A percentile compares a stretch with the other conserved stretches of the same genome.
These are phyloP conservation scores for Diglossa cyanea DNA, from an alignment of 2,797 vertebrate genomes.

Conservation along the genomic window DNA sequence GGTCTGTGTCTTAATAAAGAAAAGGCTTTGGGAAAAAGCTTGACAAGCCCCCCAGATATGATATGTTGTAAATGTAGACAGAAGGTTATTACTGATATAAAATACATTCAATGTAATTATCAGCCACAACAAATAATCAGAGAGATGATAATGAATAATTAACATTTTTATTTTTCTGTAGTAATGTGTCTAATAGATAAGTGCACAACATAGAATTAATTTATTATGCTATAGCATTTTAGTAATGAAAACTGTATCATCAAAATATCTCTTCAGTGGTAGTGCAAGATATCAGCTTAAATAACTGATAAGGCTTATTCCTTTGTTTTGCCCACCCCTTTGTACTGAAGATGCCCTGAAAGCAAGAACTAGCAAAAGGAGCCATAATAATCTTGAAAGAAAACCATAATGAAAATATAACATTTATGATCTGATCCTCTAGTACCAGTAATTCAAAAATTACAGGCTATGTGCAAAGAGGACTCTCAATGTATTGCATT, in stretches of 20 bases:
- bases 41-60: slow-evolving; percentile 91
- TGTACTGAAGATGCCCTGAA: slow-evolving; percentile 43
- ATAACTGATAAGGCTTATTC: slow-evolving; percentile 70
- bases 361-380: slow-evolving; percentile 6
- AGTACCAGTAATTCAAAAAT: background rate
- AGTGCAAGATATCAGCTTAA: slow-evolving; percentile 71
- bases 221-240: slow-evolving; percentile 78
- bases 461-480: background rate
- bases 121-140: slow-evolving; percentile 99
- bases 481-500: background rate
- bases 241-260: slow-evolving; percentile 80
- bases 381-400: background rate
- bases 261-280: slow-evolving; percentile 72
- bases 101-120: slow-evolving; percentile 94
- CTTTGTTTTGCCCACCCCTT: slow-evolving; percentile 68
- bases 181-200: slow-evolving; percentile 82
- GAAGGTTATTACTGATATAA: slow-evolving; percentile 99
- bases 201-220: slow-evolving; percentile 82
- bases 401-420: slow-evolving; percentile 26
- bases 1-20: slow-evolving; percentile 93
- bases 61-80: slow-evolving; percentile 88
- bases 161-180: slow-evolving; percentile 91
- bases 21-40: slow-evolving; percentile 84
- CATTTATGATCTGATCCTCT: background rate
- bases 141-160: slow-evolving; percentile 94